Conservation (phyloP, 53 echinoderm and acorn worm genomes). For the Pentamera pediparva region DNA sequence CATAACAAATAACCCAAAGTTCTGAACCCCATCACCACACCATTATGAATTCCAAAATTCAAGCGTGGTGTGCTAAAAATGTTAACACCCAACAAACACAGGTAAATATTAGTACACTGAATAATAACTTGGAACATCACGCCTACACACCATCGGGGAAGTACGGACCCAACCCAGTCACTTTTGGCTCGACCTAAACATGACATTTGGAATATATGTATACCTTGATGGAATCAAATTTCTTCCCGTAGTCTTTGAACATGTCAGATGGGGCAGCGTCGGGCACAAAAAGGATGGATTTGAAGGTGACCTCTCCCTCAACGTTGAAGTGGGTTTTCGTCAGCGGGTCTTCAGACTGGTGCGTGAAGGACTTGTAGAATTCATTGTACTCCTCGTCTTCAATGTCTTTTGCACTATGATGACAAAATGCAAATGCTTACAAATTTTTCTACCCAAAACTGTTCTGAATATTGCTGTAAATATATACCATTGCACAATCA, state of each 20-base stretch:
- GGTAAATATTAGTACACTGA: too few relatives aligned
- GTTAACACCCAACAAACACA: too few relatives aligned
- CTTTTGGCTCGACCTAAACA: too few relatives aligned
- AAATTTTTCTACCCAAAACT: not conserved
- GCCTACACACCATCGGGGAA: too few relatives aligned
- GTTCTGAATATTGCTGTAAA: not conserved
- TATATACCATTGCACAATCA: not conserved
- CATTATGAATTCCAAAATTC: too few relatives aligned
- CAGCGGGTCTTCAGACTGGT: constrained; percentile 75
- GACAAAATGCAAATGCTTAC: not conserved
- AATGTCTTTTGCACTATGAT: constrained; percentile 76
- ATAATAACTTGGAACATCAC: too few relatives aligned
- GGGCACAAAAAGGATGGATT: constrained; percentile 92
- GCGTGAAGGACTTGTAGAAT: constrained; percentile 90
- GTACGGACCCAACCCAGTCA: too few relatives aligned
- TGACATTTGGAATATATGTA: too few relatives aligned
- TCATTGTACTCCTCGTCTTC: constrained; percentile 90
- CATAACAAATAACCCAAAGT: too few relatives aligned
- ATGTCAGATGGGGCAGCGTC: constrained; percentile 76
- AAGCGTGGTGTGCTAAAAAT: too few relatives aligned
- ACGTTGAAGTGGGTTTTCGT: constrained; percentile 95
- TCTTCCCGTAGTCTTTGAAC: constrained; percentile 98
- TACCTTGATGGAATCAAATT: constrained; percentile 94
- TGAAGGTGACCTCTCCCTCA: constrained; percentile 96
- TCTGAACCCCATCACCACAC: too few relatives aligned